Conservation (phyloP, 2,797 vertebrate species). For the Enoplosus armatus region DNA sequence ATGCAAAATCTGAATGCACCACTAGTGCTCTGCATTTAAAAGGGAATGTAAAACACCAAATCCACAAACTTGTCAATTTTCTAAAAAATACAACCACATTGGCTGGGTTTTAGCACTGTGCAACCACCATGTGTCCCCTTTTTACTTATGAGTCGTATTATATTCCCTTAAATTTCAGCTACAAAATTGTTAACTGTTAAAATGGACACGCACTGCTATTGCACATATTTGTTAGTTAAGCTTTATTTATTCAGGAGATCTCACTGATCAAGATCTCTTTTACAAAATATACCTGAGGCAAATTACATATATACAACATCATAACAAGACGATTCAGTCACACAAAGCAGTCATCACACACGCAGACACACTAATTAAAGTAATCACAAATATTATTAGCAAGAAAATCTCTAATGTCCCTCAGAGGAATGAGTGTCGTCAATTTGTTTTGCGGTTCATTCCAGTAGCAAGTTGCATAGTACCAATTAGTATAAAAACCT, state of each 20-base stretch:
- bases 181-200: background rate
- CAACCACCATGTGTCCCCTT: background rate
- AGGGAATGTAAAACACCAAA: background rate
- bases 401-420: conserved; percentile 10
- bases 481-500: conserved; percentile 12
- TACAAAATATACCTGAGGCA: background rate
- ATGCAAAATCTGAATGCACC: background rate
- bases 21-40: background rate
- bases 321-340: conserved; percentile 7
- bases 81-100: background rate
- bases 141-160: background rate
- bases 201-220: background rate
- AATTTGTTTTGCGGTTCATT: conserved; percentile 21
- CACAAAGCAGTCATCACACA: conserved; percentile 12
- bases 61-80: background rate
- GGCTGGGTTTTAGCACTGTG: background rate
- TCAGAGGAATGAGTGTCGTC: conserved; percentile 15
- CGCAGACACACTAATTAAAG: conserved; percentile 24
- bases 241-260: background rate
- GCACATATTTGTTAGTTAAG: background rate
- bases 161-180: background rate
- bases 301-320: background rate
- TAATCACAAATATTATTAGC: conserved; percentile 20
- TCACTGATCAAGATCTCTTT: background rate
- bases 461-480: background rate